phyloP scores from a whole-genome alignment of 1,140 invertebrate genomes.

The Bombus picipes region DNA sequence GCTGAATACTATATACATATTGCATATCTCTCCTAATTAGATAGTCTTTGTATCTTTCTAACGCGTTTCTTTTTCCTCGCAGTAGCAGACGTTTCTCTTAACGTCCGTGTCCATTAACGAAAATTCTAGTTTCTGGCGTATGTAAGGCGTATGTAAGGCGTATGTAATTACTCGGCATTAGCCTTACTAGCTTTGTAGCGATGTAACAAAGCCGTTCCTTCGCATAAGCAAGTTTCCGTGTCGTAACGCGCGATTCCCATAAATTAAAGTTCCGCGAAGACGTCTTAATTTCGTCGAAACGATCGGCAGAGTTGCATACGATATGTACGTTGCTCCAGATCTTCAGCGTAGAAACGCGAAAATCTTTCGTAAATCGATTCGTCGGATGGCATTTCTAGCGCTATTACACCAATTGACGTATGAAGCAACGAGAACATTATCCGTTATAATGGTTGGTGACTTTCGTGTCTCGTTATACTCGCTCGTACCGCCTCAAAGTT shows the following conservation, averaged over 20 bases:
- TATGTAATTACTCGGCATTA: background rate
- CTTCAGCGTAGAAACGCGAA: background rate
- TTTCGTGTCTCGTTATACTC: conserved; percentile 47
- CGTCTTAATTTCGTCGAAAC: background rate
- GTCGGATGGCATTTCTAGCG: conserved; percentile 19
- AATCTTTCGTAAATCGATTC: conserved; percentile 41
- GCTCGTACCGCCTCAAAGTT: conserved; percentile 24
- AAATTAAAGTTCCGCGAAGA: background rate
- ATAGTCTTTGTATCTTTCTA: background rate
- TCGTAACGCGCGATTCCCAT: background rate
- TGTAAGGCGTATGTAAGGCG: too few relatives aligned
- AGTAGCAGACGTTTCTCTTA: background rate
- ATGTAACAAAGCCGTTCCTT: background rate
- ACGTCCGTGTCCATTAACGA: background rate
- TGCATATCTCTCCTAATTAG: too few relatives aligned
- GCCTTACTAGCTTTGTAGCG: background rate
- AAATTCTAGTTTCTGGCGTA: background rate
- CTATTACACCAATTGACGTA: conserved; percentile 51
- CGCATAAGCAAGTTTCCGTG: background rate
- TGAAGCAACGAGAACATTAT: conserved; percentile 49
- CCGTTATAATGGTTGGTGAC: conserved; percentile 40
- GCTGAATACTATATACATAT: too few relatives aligned
- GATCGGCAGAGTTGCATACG: background rate
- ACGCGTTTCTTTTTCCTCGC: background rate
- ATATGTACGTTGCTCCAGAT: background rate